Base-by-base conservation (phyloP, 1,140 invertebrate genomes). In the Apis dorsata region DNA sequence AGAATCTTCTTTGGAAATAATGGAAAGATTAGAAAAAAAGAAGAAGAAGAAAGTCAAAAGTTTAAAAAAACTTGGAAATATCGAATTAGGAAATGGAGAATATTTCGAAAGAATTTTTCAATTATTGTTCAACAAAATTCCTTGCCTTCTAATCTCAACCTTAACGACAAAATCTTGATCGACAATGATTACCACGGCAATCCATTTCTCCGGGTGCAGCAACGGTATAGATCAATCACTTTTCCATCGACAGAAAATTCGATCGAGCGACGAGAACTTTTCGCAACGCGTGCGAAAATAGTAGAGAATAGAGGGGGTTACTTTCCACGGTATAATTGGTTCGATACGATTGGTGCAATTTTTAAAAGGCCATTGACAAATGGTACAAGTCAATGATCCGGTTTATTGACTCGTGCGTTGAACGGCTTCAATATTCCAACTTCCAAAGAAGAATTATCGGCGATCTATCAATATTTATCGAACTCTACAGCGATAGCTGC, bases 181-280 rank as follows among this genome's bases (percentile, higher is more conserved):
- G 34, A 2, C 34, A 44, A 44, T 44, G 34, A 44, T 7, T 3
- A 44, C 34, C 34, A 34, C 34, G 34, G 34, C 34, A 4, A 34
- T 34, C 34, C 34, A 44, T 44, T 44, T 44, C 34, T 44, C 34
- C 5, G 2, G 4, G 34, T 44, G 34, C 34, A 34, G 34, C 2
- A 34, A 34, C 66, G n/a, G 62, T 55, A 17, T 13, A 66, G 19
- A 77, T 66, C 75, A 55, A 77, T 44, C 74, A 55, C 34, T 73
- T 15, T 19, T 10, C 1, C 13, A 17, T 0, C 17, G 4, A 19
- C 28, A 8, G 8, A 0, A n/a, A 24, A 51, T n/a, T 24, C n/a
- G 15, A 5, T 12, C n/a, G 51, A 70, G 28, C 44, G 1, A 13
- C 13, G 12, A 11, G 7, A 57, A 13, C 21, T 51, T 49, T 63